Evolutionary conservation across 2,888 invertebrate genomes (phyloP).

Genomic region (Caenorhabditis afra): DNA sequence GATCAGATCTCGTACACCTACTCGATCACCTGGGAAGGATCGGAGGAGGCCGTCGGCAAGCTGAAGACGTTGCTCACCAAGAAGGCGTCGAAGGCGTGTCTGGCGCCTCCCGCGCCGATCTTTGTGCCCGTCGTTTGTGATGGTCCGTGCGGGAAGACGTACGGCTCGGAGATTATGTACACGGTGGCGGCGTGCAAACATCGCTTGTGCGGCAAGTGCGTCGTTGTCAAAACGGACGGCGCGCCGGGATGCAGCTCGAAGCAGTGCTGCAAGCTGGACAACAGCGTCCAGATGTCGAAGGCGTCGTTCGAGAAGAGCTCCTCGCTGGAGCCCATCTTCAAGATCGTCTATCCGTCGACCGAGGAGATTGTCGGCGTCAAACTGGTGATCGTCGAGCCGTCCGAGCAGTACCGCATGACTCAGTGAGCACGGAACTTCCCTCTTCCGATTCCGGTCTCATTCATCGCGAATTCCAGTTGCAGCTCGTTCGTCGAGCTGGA

Average conservation of each 20-base stretch:
- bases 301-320: no score
- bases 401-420: neutral
- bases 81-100: no score
- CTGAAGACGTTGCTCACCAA: no score
- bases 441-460: no score
- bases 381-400: constrained; percentile 9
- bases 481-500: neutral
- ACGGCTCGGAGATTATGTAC: neutral
- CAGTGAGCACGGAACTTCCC: neutral
- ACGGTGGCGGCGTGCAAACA: constrained; percentile 2
- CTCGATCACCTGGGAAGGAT: neutral
- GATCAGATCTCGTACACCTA: neutral
- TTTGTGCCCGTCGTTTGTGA: neutral
- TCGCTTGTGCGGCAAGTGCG: constrained; percentile 8
- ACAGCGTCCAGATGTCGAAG: no score
- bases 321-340: neutral
- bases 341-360: constrained; percentile 1
- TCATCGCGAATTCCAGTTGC: neutral
- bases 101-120: neutral
- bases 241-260: constrained; percentile 1
- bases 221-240: constrained; percentile 16
- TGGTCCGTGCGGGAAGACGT: constrained; percentile 6
- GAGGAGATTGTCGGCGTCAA: constrained; percentile 9
- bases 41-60: no score
- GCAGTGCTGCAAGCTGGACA: no score